Conservation (phyloP, 2,113 vertebrate genomes). For the Silurus asotus region DNA sequence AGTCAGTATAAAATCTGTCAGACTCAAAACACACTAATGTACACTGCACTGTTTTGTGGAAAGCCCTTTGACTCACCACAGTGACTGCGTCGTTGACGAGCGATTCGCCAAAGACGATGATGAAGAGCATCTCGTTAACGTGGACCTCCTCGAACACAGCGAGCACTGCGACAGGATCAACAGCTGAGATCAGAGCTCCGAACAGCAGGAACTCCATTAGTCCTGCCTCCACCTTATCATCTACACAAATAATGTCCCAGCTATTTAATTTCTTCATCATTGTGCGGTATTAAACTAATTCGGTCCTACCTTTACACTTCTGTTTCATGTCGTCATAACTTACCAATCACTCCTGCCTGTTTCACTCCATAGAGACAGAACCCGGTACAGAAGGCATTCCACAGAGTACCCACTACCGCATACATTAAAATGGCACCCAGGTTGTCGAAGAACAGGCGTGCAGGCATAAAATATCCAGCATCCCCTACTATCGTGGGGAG, state of each 20-base stretch:
- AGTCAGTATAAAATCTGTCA: background rate
- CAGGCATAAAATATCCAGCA: conserved; percentile 96
- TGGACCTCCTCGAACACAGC: conserved; percentile 97
- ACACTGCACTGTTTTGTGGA: background rate
- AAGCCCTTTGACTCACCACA: conserved; percentile 79
- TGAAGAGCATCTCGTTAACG: conserved; percentile 93
- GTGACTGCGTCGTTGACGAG: conserved; percentile 97
- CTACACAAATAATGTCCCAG: conserved; percentile 58
- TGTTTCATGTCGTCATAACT: conserved; percentile 52
- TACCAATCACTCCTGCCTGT: conserved; percentile 77
- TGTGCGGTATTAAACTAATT: background rate
- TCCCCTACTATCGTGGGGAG: conserved; percentile 93
- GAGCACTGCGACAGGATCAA: conserved; percentile 91
- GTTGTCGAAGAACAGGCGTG: conserved; percentile 94
- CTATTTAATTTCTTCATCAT: background rate
- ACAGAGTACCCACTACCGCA: conserved; percentile 90
- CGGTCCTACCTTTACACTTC: background rate
- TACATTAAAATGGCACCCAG: conserved; percentile 92
- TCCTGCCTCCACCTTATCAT: conserved; percentile 80
- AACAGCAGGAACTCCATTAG: conserved; percentile 95
- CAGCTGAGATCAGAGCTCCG: conserved; percentile 91
- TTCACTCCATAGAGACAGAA: conserved; percentile 85
- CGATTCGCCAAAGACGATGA: conserved; percentile 96
- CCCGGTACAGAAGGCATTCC: conserved; percentile 93
- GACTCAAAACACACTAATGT: background rate